Percentiles rank a stretch among this genome's conserved stretches.
phyloP scores from a whole-genome alignment of 1,140 invertebrate genomes.

The Leptoteleia sp. region DNA sequence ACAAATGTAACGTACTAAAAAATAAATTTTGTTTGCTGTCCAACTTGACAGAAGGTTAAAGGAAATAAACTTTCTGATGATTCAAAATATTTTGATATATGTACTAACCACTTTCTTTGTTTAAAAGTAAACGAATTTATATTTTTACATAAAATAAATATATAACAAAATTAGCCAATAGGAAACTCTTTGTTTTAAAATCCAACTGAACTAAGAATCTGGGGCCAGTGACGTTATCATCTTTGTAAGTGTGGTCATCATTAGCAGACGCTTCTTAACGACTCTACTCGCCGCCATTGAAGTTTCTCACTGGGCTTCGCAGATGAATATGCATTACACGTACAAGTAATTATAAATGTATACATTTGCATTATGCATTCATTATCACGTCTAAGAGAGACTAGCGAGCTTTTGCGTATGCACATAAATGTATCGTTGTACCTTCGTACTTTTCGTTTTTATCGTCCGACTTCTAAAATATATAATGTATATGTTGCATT shows the following conservation, averaged over 20 bases:
- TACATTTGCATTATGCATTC: slow-evolving; percentile 69
- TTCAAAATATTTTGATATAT: too few relatives aligned
- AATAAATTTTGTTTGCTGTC: background rate
- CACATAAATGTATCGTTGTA: slow-evolving; percentile 62
- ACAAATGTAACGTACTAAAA: slow-evolving; percentile 5
- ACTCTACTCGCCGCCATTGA: slow-evolving; percentile 53
- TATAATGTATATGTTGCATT: slow-evolving; percentile 11
- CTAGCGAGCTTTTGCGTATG: slow-evolving; percentile 65
- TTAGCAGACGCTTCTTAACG: slow-evolving; percentile 63
- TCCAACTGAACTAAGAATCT: too few relatives aligned
- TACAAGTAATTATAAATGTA: slow-evolving; percentile 70
- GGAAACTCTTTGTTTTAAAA: too few relatives aligned
- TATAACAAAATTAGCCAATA: too few relatives aligned
- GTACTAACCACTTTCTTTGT: too few relatives aligned
- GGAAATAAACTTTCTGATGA: too few relatives aligned
- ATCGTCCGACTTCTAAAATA: slow-evolving; percentile 22
- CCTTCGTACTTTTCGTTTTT: slow-evolving; percentile 50
- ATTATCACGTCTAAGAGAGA: slow-evolving; percentile 66
- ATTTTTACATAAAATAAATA: too few relatives aligned
- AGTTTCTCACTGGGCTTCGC: slow-evolving; percentile 57
- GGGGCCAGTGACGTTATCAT: too few relatives aligned
- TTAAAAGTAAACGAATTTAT: too few relatives aligned
- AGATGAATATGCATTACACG: slow-evolving; percentile 68
- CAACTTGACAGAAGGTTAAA: background rate
- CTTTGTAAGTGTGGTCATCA: slow-evolving; percentile 63